These are phyloP conservation scores for Sogatella furcifera DNA, from an alignment of 1,140 invertebrate species.

Conservation along the genomic window DNA sequence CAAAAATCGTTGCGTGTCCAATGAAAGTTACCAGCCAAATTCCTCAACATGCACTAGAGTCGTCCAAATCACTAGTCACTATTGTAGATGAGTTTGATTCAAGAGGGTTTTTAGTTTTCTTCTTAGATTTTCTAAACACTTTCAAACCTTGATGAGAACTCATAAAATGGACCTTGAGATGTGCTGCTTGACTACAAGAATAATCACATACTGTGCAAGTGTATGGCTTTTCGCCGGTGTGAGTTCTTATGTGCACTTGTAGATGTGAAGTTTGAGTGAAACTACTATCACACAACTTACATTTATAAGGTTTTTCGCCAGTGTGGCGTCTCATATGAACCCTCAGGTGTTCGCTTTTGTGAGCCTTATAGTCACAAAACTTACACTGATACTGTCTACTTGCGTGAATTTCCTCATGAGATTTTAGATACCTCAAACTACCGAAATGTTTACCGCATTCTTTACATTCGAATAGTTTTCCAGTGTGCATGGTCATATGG, in stretches of 20 bases:
- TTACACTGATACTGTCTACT: neutral
- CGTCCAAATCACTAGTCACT: no score
- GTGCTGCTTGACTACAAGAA: neutral
- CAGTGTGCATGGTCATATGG: no score
- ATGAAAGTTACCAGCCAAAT: no score
- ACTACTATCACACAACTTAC: neutral
- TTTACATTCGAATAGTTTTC: neutral
- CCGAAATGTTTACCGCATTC: neutral
- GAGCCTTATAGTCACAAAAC: neutral
- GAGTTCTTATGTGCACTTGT: neutral
- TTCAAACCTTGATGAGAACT: neutral
- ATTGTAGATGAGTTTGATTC: no score
- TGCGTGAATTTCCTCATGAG: neutral
- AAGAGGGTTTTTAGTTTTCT: no score
- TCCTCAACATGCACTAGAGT: no score
- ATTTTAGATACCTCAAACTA: neutral
- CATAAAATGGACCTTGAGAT: neutral
- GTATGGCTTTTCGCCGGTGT: neutral
- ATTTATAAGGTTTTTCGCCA: conserved; percentile 2
- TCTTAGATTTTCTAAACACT: neutral
- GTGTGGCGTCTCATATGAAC: neutral
- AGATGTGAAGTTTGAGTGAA: neutral
- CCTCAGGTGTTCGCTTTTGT: neutral
- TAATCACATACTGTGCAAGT: conserved; percentile 1
- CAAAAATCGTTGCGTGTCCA: no score